Conservation (phyloP, 2,888 invertebrate species). For the Metopia argyrocephala region DNA sequence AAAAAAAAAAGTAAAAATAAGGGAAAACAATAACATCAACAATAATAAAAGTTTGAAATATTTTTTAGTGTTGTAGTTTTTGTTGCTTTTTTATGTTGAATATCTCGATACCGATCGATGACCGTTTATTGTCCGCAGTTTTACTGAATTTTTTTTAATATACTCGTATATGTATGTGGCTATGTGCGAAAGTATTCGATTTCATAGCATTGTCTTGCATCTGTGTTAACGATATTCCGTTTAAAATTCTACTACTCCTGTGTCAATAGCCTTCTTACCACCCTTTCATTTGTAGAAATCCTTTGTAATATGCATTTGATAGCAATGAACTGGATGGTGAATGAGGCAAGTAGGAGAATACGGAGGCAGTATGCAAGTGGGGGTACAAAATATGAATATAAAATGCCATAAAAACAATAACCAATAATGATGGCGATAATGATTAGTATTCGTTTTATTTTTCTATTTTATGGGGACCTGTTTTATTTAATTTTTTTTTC, state of each 20-base stretch:
- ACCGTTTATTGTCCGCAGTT: constrained; percentile 52
- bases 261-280: constrained; percentile 27
- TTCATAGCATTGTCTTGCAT: background rate
- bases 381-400: background rate
- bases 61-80: background rate
- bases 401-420: constrained; percentile 59
- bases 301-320: background rate
- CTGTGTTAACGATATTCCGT: background rate
- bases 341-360: background rate
- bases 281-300: background rate
- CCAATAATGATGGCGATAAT: constrained; percentile 63
- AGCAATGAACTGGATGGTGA: background rate
- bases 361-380: constrained; percentile 11
- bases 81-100: background rate
- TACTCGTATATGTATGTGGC: background rate
- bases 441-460: constrained; percentile 62
- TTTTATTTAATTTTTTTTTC: too few relatives aligned
- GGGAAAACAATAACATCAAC: background rate
- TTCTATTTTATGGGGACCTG: background rate
- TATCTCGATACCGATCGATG: constrained; percentile 21
- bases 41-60: background rate
- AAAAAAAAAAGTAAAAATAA: background rate
- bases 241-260: background rate
- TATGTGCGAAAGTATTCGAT: background rate
- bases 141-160: background rate